Evolutionary conservation across 2,888 invertebrate genomes (phyloP), one percentile per base, ranked within the genome.

Genomic region (Panzeria rudis): DNA sequence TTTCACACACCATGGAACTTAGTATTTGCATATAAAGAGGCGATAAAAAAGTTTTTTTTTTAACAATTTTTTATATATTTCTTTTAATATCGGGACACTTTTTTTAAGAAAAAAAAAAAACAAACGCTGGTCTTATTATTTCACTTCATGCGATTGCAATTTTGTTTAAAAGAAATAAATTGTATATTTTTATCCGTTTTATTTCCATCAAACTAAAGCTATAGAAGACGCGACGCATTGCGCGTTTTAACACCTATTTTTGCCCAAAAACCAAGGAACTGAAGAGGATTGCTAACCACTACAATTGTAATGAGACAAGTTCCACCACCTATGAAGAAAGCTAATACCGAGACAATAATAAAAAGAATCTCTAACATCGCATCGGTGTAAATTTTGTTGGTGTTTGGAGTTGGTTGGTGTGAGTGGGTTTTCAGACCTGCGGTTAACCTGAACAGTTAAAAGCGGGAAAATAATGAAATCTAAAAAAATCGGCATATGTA

Each of bases 1-100:
- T 89, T 82, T 88, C 89, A 88, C 90, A 90, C 86, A 90, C 89
- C 90, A 90, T 89, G 86, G 89, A 85, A 64, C 52, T 75, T 52
- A 54, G 59, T 56, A 79, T 56, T 82, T 82, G 73, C 82, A 85
- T 85, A 69, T n/a, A 73, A 41, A 61, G 8, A 32, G 44, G 59
- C n/a, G 44, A 73, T 59, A 80, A 83, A 61, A 41, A 79, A 25
- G 13, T 29, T 32, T 50, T 59, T 35, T 9, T 54, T 15, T 5
- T 35, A 5, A 73, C n/a, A 23, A 47, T 47, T 83, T 54, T n/a
- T n/a, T n/a, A n/a, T n/a, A n/a, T n/a, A n/a, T n/a, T n/a, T 50
- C 61, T 66, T 52, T 38, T 47, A 50, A 44, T 17, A 62, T 50
- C 32, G 23, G 32, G 7, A n/a, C 59, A 20, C 66, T 29, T 61